These are phyloP conservation scores for Hoplodrina blanda DNA, from an alignment of 2,888 invertebrate genomes.

Conservation along the genomic window DNA sequence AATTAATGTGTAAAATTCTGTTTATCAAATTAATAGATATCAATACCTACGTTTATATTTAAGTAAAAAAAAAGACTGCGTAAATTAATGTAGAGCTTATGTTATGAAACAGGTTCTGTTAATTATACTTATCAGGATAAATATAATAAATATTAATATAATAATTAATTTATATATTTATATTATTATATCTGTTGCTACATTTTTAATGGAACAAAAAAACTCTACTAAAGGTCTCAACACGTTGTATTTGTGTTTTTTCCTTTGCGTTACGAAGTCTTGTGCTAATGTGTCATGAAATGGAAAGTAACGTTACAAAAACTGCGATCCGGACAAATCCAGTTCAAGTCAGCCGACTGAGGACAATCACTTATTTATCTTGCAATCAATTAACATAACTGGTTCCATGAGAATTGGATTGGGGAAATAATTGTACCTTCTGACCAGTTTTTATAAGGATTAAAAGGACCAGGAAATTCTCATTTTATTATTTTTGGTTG, in stretches of 20 bases:
- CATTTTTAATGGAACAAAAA: conserved; percentile 17
- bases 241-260: conserved; percentile 9
- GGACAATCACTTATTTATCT: conserved; percentile 47
- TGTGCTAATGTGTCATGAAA: conserved; percentile 31
- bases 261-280: conserved; percentile 31
- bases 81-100: too few species aligned
- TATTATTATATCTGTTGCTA: too few species aligned
- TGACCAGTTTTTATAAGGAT: not conserved
- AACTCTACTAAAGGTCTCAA: conserved; percentile 23
- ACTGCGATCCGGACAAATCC: conserved; percentile 34
- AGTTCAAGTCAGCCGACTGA: conserved; percentile 37
- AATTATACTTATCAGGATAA: too few species aligned
- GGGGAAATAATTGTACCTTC: not conserved
- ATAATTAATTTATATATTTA: too few species aligned
- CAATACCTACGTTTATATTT: too few species aligned
- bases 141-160: too few species aligned
- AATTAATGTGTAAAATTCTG: not conserved
- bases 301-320: conserved; percentile 58
- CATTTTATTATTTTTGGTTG: not conserved
- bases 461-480: not conserved
- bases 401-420: conserved; percentile 38
- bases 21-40: too few species aligned
- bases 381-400: conserved; percentile 37
- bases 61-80: too few species aligned
- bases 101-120: too few species aligned